Evolutionary conservation across 2,888 invertebrate genomes (phyloP), one percentile per base, ranked within the genome.

Genomic region (Andrena hattorfiana): DNA sequence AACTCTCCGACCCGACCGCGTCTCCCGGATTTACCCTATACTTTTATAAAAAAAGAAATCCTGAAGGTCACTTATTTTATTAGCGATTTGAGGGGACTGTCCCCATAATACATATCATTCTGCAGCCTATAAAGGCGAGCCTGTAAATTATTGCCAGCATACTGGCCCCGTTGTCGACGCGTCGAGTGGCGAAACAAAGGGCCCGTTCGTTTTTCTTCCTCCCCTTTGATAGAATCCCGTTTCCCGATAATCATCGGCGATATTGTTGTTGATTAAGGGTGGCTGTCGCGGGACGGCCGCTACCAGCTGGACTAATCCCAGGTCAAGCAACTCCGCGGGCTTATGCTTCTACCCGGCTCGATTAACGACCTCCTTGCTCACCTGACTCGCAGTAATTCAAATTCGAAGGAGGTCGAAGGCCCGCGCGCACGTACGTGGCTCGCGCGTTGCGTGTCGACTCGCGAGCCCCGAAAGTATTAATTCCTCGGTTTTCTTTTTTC

Each of bases 301-400:
- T 73, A 76, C 70, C 72, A 75, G 69, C 23, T 62, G 64, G 74
- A 78, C 66, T 81, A 81, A 86, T 86, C 77, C 64, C 69, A n/a
- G 72, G 66, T 77, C 66, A 79, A 69, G 10, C 67, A 81, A 75
- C 60, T 75, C 62, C 32, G 62, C 28, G 13, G 42, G 62, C 67
- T 74, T 42, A 30, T 26, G 70, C 67, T 32, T 66, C 73, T 78
- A 54, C 79, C 69, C 64, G 49, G 64, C 62, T 75, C 82, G 82
- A 87, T 87, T 88, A 88, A 88, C 83, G 77, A 82, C 54, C 83
- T 63, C 64, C 63, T 56, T 69, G 49, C 82, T 85, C 68, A 79
- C 60, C 73, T 71, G 79, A 70, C 83, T 81, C 85, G 76, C 77
- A 49, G 82, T 87, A 84, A 87, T 89, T 89, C 81, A 73, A 84